A percentile compares a stretch with the other conserved stretches of the same genome.
phyloP scores from a whole-genome alignment of 2,113 vertebrate genomes.

The Thermophis baileyi region DNA sequence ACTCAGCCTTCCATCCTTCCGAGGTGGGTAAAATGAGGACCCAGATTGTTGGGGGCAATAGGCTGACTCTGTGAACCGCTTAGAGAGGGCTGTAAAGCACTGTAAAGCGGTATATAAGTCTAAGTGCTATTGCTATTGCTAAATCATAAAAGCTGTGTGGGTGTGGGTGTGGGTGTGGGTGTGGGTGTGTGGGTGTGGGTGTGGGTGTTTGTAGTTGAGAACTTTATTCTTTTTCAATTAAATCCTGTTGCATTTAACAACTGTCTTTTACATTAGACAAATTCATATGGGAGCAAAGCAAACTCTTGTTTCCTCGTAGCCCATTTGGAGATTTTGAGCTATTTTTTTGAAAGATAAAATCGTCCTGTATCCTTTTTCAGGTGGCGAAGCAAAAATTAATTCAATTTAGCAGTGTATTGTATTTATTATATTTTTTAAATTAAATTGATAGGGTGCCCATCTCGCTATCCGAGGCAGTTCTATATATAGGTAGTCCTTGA shows the following conservation, averaged over 20 bases:
- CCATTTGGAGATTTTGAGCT: not conserved
- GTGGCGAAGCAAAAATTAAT: not conserved
- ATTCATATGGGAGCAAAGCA: not conserved
- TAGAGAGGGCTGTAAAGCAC: no score
- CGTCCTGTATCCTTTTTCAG: not conserved
- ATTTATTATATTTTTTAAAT: not conserved
- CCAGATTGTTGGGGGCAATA: no score
- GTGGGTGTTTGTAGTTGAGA: not conserved
- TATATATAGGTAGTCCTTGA: not conserved
- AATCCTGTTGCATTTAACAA: not conserved
- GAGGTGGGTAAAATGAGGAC: no score
- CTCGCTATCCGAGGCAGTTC: not conserved
- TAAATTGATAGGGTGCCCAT: not conserved
- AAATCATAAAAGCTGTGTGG: not conserved
- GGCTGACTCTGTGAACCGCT: no score
- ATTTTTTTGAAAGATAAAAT: not conserved
- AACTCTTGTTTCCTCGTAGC: not conserved
- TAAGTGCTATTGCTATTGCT: no score
- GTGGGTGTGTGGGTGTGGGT: not conserved
- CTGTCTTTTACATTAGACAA: not conserved
- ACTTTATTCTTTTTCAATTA: not conserved
- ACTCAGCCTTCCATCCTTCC: no score
- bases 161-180: not conserved
- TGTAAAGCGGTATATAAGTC: no score
- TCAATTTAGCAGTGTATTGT: not conserved